Percentiles rank a stretch among this genome's conserved stretches.
Conservation (phyloP, 2,888 invertebrate genomes). For the Vannuccia rotundouncinata region DNA sequence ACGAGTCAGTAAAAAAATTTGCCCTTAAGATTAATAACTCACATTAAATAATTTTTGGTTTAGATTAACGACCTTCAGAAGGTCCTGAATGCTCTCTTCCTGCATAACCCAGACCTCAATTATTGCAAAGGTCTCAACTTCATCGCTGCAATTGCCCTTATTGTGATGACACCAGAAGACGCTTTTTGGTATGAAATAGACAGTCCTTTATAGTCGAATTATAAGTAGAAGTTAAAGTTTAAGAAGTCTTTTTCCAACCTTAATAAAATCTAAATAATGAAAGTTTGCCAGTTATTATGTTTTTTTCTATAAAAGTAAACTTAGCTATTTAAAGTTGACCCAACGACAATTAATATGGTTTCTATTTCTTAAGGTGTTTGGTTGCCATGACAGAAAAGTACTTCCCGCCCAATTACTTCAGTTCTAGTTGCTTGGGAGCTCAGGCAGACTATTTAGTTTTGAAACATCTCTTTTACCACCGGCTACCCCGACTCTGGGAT, state of each 20-base stretch:
- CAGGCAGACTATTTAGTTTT: constrained; percentile 60
- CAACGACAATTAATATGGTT: no score
- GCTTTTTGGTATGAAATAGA: constrained; percentile 58
- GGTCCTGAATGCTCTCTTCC: constrained; percentile 59
- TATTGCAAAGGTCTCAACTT: constrained; percentile 62
- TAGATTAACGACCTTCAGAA: constrained; percentile 59
- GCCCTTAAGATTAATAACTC: no score
- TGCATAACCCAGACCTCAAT: constrained; percentile 59
- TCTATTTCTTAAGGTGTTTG: no score
- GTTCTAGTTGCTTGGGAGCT: constrained; percentile 59
- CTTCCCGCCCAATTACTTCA: constrained; percentile 59
- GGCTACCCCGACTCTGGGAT: constrained; percentile 56
- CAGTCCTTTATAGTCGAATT: no score
- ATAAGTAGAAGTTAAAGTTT: no score
- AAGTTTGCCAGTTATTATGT: no score
- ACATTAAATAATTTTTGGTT: constrained; percentile 36
- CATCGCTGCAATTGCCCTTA: constrained; percentile 58
- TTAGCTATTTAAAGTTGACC: no score
- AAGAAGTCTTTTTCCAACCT: no score
- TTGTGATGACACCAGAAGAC: constrained; percentile 60
- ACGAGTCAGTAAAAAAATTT: no score
- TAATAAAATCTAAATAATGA: no score
- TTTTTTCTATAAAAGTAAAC: no score
- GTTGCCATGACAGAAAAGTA: constrained; percentile 60
- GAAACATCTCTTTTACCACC: constrained; percentile 57